phyloP scores from a whole-genome alignment of 2,888 invertebrate species.

The Clusia tigrina region DNA sequence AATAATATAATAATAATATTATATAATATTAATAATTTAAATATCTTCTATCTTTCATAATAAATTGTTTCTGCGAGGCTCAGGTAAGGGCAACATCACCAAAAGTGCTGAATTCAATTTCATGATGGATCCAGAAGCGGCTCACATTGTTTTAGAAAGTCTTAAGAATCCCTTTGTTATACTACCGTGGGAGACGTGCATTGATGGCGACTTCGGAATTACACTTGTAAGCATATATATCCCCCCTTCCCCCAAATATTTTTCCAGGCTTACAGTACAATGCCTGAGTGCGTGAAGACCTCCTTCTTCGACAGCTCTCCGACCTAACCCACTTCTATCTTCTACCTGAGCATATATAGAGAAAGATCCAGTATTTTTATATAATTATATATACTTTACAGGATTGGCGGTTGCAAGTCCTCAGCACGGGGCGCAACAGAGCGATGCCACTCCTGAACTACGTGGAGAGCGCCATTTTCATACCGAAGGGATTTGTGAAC shows the following conservation, averaged over 20 bases:
- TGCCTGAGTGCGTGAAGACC: too few species aligned
- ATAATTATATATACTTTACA: constrained; percentile 44
- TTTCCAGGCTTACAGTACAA: too few species aligned
- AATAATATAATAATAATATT: too few species aligned
- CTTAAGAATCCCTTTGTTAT: constrained; percentile 67
- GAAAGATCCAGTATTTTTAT: too few species aligned
- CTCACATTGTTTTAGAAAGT: constrained; percentile 70
- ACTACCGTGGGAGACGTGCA: constrained; percentile 74
- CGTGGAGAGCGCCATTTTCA: constrained; percentile 59
- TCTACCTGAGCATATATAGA: too few species aligned
- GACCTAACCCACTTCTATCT: too few species aligned
- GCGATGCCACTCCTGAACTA: constrained; percentile 65
- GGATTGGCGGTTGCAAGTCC: constrained; percentile 66
- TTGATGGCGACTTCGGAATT: constrained; percentile 50
- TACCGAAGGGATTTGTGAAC: constrained; percentile 34
- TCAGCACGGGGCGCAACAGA: constrained; percentile 46
- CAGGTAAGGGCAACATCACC: constrained; percentile 69
- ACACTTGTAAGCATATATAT: constrained; percentile 39
- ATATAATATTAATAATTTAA: background rate
- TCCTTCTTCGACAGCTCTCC: too few species aligned
- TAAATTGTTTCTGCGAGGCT: constrained; percentile 4
- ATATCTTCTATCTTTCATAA: background rate
- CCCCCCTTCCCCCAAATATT: too few species aligned
- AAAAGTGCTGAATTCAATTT: constrained; percentile 79
- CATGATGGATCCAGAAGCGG: constrained; percentile 78